These are phyloP conservation scores for Cephus spinipes DNA, from an alignment of 2,888 invertebrate species.

Conservation along the genomic window DNA sequence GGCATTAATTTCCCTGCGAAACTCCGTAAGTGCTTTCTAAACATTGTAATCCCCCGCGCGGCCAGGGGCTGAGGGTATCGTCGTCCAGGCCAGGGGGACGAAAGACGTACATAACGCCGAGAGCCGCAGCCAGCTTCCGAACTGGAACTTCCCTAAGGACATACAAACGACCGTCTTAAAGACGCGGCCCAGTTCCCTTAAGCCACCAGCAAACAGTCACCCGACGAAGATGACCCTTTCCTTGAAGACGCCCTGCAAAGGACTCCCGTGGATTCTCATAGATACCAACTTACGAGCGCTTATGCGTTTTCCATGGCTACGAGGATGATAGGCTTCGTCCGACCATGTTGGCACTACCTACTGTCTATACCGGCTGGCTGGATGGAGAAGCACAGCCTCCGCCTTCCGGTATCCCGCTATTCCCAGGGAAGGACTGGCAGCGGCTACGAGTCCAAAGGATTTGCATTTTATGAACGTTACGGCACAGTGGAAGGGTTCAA, in stretches of 20 bases:
- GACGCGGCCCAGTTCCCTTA: constrained; percentile 13
- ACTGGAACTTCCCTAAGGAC: constrained; percentile 40
- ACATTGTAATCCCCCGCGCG: constrained; percentile 42
- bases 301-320: not conserved
- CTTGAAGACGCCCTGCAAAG: not conserved
- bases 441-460: constrained; percentile 16
- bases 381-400: not conserved
- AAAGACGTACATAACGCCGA: constrained; percentile 20
- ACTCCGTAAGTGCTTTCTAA: constrained; percentile 40
- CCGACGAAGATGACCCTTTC: constrained; percentile 23
- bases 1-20: constrained; percentile 37
- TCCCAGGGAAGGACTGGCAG: not conserved
- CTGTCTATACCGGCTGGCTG: not conserved
- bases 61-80: constrained; percentile 2
- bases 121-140: constrained; percentile 33
- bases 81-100: not conserved
- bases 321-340: not conserved
- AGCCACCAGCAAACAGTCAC: constrained; percentile 21
- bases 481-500: not conserved
- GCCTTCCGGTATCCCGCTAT: not conserved
- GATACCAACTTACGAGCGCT: not conserved
- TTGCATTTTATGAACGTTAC: constrained; percentile 23
- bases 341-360: not conserved
- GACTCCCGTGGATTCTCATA: not conserved
- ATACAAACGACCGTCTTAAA: constrained; percentile 37